Conservation (phyloP, 2,113 vertebrate species). For the Bettongia penicillata region DNA sequence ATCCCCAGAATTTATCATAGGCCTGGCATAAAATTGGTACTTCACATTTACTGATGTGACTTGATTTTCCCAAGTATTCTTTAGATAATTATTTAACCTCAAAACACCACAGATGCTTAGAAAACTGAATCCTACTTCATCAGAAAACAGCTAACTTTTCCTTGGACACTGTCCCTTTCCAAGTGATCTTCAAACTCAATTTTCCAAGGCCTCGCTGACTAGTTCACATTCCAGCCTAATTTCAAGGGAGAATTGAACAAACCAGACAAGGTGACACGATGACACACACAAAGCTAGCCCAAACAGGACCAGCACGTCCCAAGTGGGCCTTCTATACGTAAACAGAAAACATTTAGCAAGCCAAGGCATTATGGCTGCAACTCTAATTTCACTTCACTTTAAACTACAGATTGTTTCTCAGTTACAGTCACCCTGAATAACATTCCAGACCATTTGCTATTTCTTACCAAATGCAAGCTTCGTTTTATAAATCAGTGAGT, state of each 20-base stretch:
- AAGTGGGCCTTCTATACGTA: conserved; percentile 37
- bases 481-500: conserved; percentile 1
- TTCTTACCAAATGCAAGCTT: conserved; percentile 78
- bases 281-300: conserved; percentile 20
- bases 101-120: conserved; percentile 54
- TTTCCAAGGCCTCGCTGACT: neutral
- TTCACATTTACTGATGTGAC: neutral
- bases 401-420: conserved; percentile 65
- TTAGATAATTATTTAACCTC: conserved; percentile 22
- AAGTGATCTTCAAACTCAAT: neutral
- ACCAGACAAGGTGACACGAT: conserved; percentile 23
- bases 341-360: conserved; percentile 33
- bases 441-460: conserved; percentile 47
- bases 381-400: conserved; percentile 70
- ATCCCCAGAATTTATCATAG: neutral
- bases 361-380: conserved; percentile 71
- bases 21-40: neutral
- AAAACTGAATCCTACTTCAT: conserved; percentile 53
- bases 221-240: neutral
- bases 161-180: conserved; percentile 11
- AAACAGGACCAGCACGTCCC: conserved; percentile 53
- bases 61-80: conserved; percentile 22
- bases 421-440: conserved; percentile 50
- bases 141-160: conserved; percentile 50
- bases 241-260: conserved; percentile 59